Evolutionary conservation across 2,113 vertebrate genomes (phyloP).

Genomic region (Oxyura jamaicensis): DNA sequence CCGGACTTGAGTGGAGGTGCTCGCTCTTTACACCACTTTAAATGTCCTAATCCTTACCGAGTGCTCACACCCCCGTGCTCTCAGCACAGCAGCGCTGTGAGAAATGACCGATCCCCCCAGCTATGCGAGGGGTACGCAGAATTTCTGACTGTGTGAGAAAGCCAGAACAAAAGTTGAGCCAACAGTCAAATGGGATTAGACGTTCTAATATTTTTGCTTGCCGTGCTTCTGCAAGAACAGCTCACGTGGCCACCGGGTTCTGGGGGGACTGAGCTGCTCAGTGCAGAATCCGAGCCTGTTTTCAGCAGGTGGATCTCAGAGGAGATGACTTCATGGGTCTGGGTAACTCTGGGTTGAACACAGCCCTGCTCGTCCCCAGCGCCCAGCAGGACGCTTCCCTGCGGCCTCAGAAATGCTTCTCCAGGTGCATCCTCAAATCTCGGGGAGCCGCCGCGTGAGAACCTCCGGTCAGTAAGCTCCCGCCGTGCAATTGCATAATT

Average conservation of each 20-base stretch:
- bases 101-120: background rate
- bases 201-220: background rate
- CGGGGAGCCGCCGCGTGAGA: background rate
- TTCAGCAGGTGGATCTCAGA: background rate
- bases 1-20: background rate
- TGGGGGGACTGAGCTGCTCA: background rate
- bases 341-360: fast-evolving
- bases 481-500: background rate
- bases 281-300: background rate
- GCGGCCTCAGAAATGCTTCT: background rate
- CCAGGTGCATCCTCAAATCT: background rate
- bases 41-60: background rate
- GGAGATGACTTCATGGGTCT: background rate
- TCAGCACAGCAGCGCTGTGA: background rate
- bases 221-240: background rate
- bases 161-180: conserved; percentile 48
- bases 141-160: background rate
- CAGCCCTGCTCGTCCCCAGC: background rate
- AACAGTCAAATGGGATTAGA: background rate
- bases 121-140: background rate
- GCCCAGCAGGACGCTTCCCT: background rate
- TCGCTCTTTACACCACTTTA: conserved; percentile 20
- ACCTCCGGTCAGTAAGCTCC: background rate
- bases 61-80: background rate
- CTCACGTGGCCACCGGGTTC: background rate